phyloP scores from a whole-genome alignment of 2,888 invertebrate genomes.

The Stenichneumon culpator region DNA sequence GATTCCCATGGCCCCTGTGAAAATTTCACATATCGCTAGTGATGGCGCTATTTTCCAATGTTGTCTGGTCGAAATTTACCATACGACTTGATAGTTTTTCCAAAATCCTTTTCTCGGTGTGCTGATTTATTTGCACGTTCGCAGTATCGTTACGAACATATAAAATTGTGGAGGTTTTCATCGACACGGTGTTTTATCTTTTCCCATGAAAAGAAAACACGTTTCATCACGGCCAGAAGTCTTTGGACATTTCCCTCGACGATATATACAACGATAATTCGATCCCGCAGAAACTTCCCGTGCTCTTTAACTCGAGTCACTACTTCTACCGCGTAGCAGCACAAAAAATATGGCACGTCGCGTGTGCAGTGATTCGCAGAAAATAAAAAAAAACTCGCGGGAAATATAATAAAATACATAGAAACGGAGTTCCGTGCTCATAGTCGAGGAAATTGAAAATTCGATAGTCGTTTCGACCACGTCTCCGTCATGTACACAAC shows the following conservation, averaged over 20 bases:
- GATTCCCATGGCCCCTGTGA: too few relatives aligned
- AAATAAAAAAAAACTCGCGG: not conserved
- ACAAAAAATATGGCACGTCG: not conserved
- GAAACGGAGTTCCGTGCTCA: not conserved
- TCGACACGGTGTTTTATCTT: not conserved
- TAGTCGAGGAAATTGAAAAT: slow-evolving; percentile 19
- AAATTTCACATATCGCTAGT: too few relatives aligned
- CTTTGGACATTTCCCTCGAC: not conserved
- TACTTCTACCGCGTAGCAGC: not conserved
- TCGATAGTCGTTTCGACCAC: slow-evolving; percentile 34
- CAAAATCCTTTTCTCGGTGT: too few relatives aligned
- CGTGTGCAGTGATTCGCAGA: not conserved
- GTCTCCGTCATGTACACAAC: slow-evolving; percentile 6
- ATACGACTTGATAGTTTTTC: too few relatives aligned
- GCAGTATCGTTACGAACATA: not conserved
- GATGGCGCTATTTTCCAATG: too few relatives aligned
- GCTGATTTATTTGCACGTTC: not conserved
- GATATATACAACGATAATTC: not conserved
- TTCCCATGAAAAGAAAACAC: not conserved
- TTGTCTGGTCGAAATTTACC: too few relatives aligned
- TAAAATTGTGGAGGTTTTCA: not conserved
- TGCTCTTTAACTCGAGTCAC: not conserved
- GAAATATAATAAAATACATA: slow-evolving; percentile 15
- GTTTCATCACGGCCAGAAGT: not conserved
- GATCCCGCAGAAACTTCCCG: not conserved